These are phyloP conservation scores for Mesorhabditis sp. DNA, from an alignment of 2,888 invertebrate genomes.

Conservation along the genomic window DNA sequence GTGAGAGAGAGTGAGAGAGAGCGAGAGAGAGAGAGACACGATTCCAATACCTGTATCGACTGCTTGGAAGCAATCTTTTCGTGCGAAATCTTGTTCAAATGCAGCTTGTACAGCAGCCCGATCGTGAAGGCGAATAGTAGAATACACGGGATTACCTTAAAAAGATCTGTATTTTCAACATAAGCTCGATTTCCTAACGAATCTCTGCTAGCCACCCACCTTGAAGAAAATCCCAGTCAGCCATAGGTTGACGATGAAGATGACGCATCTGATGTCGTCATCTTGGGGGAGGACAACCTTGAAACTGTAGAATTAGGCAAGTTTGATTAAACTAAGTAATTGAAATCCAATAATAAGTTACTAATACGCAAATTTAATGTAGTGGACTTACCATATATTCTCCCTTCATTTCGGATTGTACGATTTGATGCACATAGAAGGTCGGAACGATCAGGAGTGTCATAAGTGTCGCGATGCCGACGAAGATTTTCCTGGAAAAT, in stretches of 20 bases:
- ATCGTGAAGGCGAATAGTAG: slow-evolving; percentile 43
- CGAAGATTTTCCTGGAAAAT: slow-evolving; percentile 39
- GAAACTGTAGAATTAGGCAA: neutral
- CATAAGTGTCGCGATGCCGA: slow-evolving; percentile 25
- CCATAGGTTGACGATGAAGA: slow-evolving; percentile 47
- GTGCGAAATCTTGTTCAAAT: slow-evolving; percentile 27
- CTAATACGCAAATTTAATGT: no score
- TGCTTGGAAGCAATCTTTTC: slow-evolving; percentile 29
- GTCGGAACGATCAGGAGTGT: slow-evolving; percentile 40
- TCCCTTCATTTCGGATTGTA: slow-evolving; percentile 18
- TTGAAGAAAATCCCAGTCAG: slow-evolving; percentile 45
- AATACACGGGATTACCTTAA: slow-evolving; percentile 41
- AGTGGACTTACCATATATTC: neutral
- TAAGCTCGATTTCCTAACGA: neutral
- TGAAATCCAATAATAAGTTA: no score
- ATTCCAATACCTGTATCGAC: neutral
- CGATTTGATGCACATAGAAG: slow-evolving; percentile 39
- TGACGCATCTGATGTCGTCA: slow-evolving; percentile 24
- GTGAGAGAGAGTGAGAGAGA: no score
- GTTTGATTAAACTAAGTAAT: neutral
- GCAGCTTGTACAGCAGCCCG: slow-evolving; percentile 34
- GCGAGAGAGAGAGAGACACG: neutral
- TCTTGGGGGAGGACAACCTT: slow-evolving; percentile 34
- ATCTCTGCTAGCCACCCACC: slow-evolving; percentile 16
- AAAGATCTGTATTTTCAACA: neutral